These are phyloP conservation scores for Urosaurus nigricauda DNA, from an alignment of 2,797 vertebrate species.

Conservation along the genomic window DNA sequence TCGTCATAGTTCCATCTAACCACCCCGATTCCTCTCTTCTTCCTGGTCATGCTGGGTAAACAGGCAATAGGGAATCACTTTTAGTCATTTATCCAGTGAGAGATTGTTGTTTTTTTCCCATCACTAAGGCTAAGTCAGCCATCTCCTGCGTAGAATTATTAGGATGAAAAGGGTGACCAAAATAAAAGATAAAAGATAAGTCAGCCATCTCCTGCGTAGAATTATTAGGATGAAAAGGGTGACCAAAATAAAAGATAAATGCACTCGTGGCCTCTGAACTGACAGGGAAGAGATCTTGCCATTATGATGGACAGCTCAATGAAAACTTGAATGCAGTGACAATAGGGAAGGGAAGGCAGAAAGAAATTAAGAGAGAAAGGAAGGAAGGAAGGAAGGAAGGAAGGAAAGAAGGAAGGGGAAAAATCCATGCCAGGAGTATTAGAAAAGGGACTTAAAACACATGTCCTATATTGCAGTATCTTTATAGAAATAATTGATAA, in stretches of 20 bases:
- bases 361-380: too few relatives aligned
- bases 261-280: neutral
- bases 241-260: neutral
- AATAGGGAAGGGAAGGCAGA: too few relatives aligned
- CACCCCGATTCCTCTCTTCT: too few relatives aligned
- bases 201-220: neutral
- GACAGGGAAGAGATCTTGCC: neutral
- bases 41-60: neutral
- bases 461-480: neutral
- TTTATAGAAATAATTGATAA: neutral
- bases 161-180: neutral
- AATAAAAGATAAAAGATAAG: slow-evolving; percentile 12
- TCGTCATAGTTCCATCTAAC: too few relatives aligned
- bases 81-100: neutral
- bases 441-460: neutral
- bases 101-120: neutral
- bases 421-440: neutral
- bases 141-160: neutral
- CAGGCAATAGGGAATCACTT: neutral
- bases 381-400: neutral
- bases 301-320: neutral
- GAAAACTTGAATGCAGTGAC: neutral
- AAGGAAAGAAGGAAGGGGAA: neutral
- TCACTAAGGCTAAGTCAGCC: neutral
- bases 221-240: neutral